These are phyloP conservation scores for Clarias fuscus DNA, from an alignment of 2,797 vertebrate genomes.

Conservation along the genomic window DNA sequence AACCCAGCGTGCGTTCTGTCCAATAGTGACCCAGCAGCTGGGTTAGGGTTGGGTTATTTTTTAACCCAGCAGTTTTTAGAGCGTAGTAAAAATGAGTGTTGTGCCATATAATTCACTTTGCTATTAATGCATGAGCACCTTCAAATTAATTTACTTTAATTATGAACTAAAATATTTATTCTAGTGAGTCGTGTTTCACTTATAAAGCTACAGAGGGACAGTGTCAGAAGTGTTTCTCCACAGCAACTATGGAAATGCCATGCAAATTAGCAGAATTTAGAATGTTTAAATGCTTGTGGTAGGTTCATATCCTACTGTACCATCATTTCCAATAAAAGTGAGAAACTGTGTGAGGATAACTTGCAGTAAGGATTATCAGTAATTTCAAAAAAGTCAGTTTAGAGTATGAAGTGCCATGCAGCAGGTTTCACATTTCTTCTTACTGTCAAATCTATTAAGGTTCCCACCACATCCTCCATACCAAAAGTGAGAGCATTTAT, in stretches of 20 bases:
- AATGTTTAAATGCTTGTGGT: not conserved
- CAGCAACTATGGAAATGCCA: not conserved
- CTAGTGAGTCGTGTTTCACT: not conserved
- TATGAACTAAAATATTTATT: not conserved
- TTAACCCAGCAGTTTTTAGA: too few species aligned
- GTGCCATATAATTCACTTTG: not conserved
- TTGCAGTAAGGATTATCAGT: not conserved
- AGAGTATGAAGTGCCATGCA: constrained; percentile 59
- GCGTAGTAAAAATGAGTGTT: not conserved
- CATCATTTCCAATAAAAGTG: not conserved
- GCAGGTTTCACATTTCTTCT: constrained; percentile 69
- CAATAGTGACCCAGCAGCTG: too few species aligned
- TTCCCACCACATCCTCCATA: constrained; percentile 82
- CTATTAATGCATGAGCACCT: not conserved
- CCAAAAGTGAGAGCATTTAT: constrained; percentile 77
- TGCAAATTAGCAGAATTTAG: too few species aligned
- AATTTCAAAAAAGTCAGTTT: not conserved
- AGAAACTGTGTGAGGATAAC: not conserved
- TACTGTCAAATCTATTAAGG: constrained; percentile 76
- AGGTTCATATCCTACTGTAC: not conserved
- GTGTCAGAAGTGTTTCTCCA: not conserved
- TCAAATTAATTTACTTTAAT: not conserved
- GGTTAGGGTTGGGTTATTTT: too few species aligned
- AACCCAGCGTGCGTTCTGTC: too few species aligned
- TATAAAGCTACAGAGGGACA: not conserved